Evolutionary conservation across 1,140 invertebrate species (phyloP).

Genomic region (Steinernema khuongi): DNA sequence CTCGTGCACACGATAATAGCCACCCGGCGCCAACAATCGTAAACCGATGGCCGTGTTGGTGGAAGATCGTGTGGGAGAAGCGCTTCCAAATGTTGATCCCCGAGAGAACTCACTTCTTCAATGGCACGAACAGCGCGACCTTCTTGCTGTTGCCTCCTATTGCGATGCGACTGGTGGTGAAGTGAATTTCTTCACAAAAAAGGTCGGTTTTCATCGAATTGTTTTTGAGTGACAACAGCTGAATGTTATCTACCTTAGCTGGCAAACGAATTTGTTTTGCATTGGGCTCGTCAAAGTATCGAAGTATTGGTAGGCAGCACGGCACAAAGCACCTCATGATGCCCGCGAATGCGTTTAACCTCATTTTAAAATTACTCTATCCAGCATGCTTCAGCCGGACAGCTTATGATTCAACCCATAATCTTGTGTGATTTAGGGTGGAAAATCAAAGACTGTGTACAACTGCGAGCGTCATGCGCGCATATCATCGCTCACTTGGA

Average conservation of each 20-base stretch:
- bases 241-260: neutral
- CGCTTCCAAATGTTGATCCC: constrained; percentile 17
- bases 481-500: constrained; percentile 77
- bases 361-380: neutral
- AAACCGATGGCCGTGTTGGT: constrained; percentile 12
- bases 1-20: neutral
- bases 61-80: neutral
- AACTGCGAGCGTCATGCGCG: constrained; percentile 70
- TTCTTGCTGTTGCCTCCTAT: constrained; percentile 77
- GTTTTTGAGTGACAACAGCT: neutral
- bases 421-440: constrained; percentile 68
- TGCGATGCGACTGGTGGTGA: constrained; percentile 79
- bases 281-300: neutral
- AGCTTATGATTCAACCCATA: constrained; percentile 19
- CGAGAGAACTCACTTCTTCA: constrained; percentile 59
- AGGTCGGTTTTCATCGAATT: constrained; percentile 63
- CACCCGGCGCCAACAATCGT: neutral
- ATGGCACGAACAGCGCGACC: constrained; percentile 73
- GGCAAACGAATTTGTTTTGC: neutral
- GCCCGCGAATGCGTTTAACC: constrained; percentile 11
- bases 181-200: constrained; percentile 79
- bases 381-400: constrained; percentile 5
- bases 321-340: neutral
- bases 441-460: constrained; percentile 72
- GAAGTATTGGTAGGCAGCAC: neutral